Evolutionary conservation across 2,113 vertebrate genomes (phyloP).

Genomic region (Bos taurus): DNA sequence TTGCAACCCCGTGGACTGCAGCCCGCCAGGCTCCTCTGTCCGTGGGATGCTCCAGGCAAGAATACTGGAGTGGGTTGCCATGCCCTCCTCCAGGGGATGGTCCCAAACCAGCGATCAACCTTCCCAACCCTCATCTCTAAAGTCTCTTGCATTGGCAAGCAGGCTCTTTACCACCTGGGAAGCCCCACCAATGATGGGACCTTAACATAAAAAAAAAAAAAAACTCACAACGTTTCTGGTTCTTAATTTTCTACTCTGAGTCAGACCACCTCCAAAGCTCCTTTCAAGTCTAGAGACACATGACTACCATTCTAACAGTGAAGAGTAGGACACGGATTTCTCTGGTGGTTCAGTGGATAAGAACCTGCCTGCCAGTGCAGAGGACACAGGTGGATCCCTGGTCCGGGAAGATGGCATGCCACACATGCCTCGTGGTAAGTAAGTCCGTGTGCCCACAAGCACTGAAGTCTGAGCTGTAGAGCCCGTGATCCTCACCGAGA

Average conservation of each 20-base stretch:
- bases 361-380: too few species aligned
- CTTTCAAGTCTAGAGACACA: not conserved
- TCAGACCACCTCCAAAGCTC: not conserved
- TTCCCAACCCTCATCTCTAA: not conserved
- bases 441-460: too few species aligned
- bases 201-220: not conserved
- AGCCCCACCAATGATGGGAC: not conserved
- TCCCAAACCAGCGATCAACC: accelerated
- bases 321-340: accelerated
- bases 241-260: not conserved
- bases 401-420: not conserved
- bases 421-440: too few species aligned
- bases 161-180: not conserved
- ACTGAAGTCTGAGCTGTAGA: too few species aligned
- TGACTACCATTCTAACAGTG: accelerated
- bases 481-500: too few species aligned
- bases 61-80: not conserved
- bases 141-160: not conserved
- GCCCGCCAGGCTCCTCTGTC: not conserved
- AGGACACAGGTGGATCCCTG: not conserved
- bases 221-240: too few species aligned
- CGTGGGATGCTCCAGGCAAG: not conserved
- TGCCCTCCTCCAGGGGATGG: not conserved
- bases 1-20: accelerated
- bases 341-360: not conserved